Base-by-base conservation (phyloP, 53 echinoderm and acorn worm genomes). In the Holothuria scabra region DNA sequence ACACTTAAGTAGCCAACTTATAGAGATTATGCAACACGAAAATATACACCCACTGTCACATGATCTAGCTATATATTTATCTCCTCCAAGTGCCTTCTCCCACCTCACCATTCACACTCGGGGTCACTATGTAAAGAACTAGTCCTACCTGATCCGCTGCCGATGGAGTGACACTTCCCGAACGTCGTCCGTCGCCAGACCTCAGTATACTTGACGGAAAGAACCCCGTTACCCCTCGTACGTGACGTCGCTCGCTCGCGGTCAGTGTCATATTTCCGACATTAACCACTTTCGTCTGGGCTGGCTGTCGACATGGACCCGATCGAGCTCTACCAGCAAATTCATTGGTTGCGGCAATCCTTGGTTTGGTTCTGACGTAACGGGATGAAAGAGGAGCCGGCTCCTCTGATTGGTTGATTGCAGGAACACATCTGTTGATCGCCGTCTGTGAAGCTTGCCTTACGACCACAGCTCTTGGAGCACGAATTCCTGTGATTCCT, bases 141-240 rank as follows among this genome's bases (percentile, higher is more conserved):
- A 67, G 33, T 67, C 29, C 28, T 44, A 71, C 71, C 71, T 71
- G 44, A 46, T 71, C 71, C 44, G 48, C 48, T 20, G 48, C 44
- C 5, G 71, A 72, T 44, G 72, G 72, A 4, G 72, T 44, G 14
- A 72, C 46, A 82, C 58, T 25, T 59, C 84, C 57, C 21, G 69
- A 13, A 18, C 72, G 44, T 46, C 72, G 23, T 14, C 87, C 81
- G 33, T 72, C 37, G 58, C 89, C 89, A 37, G 86, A 84, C 74
- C 86, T 90, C 46, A 90, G 70, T 48, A 87, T 88, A 28, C 90
- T 82, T 2, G 95, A 92, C 16, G 95, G 95, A 48, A 90, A 95
- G 84, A 95, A 95, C 0, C 95, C 95, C 23, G 72, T 71, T 60
- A 95, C 88, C 12, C 95, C 95, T 24, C 95, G 66, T 19, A 92